Conservation (phyloP, 2,797 vertebrate genomes). For the Coreius guichenoti region DNA sequence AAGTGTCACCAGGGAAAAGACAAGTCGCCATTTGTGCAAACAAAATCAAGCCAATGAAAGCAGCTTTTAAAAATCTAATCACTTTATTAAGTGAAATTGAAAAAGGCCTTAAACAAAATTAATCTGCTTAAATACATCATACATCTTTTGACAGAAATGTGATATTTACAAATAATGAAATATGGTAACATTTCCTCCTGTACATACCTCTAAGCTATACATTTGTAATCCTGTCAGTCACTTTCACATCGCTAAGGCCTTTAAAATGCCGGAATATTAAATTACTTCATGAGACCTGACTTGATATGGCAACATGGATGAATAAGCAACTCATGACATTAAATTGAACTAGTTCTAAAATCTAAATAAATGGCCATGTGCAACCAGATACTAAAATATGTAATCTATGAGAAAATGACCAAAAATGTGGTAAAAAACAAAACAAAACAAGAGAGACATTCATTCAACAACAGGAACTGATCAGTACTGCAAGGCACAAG, state of each 20-base stretch:
- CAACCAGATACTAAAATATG: conserved; percentile 42
- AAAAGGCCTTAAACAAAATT: conserved; percentile 66
- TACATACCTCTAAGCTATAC: conserved; percentile 64
- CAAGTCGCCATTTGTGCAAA: background rate
- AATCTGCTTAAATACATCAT: conserved; percentile 88
- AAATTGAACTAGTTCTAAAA: conserved; percentile 41
- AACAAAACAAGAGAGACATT: conserved; percentile 17
- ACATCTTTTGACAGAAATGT: conserved; percentile 84
- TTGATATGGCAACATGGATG: conserved; percentile 30
- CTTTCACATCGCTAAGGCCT: conserved; percentile 11
- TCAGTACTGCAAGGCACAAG: conserved; percentile 47
- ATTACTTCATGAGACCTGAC: conserved; percentile 25
- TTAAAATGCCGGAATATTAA: conserved; percentile 15
- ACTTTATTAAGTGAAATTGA: conserved; percentile 75
- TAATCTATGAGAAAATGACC: conserved; percentile 37
- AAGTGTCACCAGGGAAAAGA: background rate
- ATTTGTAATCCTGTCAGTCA: conserved; percentile 39
- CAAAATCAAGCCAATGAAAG: conserved; percentile 41
- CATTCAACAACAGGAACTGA: conserved; percentile 39
- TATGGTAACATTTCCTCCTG: conserved; percentile 78
- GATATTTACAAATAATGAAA: conserved; percentile 88
- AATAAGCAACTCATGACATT: conserved; percentile 38
- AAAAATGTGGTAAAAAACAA: conserved; percentile 23
- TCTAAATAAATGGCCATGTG: conserved; percentile 45
- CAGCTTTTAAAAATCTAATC: conserved; percentile 65